These are phyloP conservation scores for Alentia gelatinosa DNA, from an alignment of 2,888 invertebrate species.

Conservation along the genomic window DNA sequence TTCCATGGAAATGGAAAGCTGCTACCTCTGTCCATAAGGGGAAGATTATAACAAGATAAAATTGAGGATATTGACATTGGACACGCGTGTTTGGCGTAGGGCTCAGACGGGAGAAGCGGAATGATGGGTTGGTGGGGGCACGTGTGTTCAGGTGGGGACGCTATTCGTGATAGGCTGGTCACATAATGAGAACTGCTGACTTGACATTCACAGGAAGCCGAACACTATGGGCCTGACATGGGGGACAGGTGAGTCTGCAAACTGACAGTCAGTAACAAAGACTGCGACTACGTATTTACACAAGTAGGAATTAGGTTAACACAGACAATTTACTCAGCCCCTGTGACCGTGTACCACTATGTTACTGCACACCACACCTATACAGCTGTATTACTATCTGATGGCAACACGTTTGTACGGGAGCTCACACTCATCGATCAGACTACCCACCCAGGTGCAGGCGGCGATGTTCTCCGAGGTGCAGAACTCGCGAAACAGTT, in stretches of 20 bases:
- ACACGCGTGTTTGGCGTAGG: not conserved
- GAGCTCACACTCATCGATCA: no score
- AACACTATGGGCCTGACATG: not conserved
- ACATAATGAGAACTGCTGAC: not conserved
- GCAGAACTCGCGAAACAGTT: constrained; percentile 67
- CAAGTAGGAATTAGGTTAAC: not conserved
- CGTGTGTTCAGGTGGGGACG: not conserved
- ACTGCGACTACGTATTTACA: no score
- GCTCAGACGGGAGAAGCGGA: not conserved
- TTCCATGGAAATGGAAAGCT: no score
- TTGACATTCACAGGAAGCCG: not conserved
- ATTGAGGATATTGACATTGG: no score
- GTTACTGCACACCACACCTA: no score
- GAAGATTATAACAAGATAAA: no score
- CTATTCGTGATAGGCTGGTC: not conserved
- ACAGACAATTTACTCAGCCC: no score
- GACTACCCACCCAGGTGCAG: constrained; percentile 48
- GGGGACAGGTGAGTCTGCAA: not conserved
- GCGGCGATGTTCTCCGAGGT: constrained; percentile 50
- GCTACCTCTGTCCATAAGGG: no score
- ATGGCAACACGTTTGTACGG: no score
- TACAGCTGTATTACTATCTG: no score
- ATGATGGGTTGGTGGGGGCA: not conserved
- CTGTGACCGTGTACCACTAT: no score
- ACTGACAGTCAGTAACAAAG: not conserved